Evolutionary conservation across 2,113 vertebrate genomes (phyloP), one percentile per base, ranked within the genome.

Genomic region (Actenoides hombroni): DNA sequence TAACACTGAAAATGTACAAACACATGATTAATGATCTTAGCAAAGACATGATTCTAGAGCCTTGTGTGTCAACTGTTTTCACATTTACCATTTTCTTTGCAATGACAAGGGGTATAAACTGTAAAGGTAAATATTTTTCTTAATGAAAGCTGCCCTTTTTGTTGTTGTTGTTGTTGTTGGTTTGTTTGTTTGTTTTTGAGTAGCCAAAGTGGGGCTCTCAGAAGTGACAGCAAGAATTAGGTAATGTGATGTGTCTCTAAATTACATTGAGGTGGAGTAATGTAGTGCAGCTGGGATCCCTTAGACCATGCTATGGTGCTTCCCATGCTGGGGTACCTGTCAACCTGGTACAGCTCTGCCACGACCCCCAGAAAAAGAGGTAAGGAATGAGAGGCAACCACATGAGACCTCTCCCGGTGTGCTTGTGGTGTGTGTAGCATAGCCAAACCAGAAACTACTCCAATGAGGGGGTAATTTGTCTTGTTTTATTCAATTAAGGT

Each of bases 401-500:
- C 24, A 35, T 0, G 0, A 92, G 81, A 81, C 51, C 39, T 53
- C 56, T 81, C 73, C 83, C 0, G 0, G 16, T 25, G 60, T 51
- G 77, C 35, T 20, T 16, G n/a, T 19, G 35, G 10, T 31, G 63
- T 24, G 37, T 33, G 76, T 83, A 71, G 53, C 73, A 39, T 2
- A 5, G 61, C 61, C 88, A 93, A 88, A 61, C 35, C 80, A 49
- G 80, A 39, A 90, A 94, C 61, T 46, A 31, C 69, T 94, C 57
- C 23, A 26, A 5, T 25, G 2, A 68, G n/a, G n/a, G 65, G 49
- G 76, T 48, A 81, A 96, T 96, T 95, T 95, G 90, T 94, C 83
- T 57, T 6, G 1, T 86, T 96, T 94, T 83, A 94, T 86, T 94
- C 86, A 96, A 78, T 94, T 95, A 94, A 93, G 44, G 39, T 88